Evolutionary conservation across 2,888 invertebrate genomes (phyloP), one percentile per base, ranked within the genome.

Genomic region (Apotomis capreana): DNA sequence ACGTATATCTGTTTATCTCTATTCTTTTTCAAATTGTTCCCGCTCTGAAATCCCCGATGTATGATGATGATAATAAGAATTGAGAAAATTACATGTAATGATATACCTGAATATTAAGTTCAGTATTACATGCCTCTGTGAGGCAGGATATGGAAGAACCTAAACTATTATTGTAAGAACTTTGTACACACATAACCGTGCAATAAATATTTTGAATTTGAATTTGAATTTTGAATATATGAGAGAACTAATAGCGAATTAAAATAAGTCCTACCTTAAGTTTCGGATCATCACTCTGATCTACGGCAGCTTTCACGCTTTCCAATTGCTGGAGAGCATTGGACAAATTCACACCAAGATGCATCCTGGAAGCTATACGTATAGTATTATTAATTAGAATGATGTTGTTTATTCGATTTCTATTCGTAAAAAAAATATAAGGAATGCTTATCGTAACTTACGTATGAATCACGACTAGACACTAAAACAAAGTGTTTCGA

Each of bases 251-350:
- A 40, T 15, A 13, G 12, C 0, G 5, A 36, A 40, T 37, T 40
- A 4, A 3, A 54, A 13, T 65, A 36, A 63, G 26, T 67, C 76
- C 85, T 87, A 95, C 94, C 91, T 97, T 96, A 74, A 97, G 88
- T 86, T 97, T 97, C 0, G 96, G 95, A 90, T 97, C 97, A 81
- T 97, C 97, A 76, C 96, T 95, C 81, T 97, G 96, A 84, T 97
- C 97, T 54, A 98, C 96, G 69, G 96, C 95, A 83, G 96, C 94
- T 87, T 98, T 97, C 49, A 98, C 96, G 80, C 97, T 97, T 89
- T 98, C 98, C 82, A 98, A 92, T 84, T 98, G 95, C 88, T 97
- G 97, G 77, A 98, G 94, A 75, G 98, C 98, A 85, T 97, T 97
- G 52, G 98, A 98, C 85, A 97, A 97, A 93, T 98, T 98, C 88